A percentile compares a stretch with the other conserved stretches of the same genome.
These are phyloP conservation scores for Megalopta genalis DNA, from an alignment of 1,140 invertebrate species.

Conservation along the genomic window DNA sequence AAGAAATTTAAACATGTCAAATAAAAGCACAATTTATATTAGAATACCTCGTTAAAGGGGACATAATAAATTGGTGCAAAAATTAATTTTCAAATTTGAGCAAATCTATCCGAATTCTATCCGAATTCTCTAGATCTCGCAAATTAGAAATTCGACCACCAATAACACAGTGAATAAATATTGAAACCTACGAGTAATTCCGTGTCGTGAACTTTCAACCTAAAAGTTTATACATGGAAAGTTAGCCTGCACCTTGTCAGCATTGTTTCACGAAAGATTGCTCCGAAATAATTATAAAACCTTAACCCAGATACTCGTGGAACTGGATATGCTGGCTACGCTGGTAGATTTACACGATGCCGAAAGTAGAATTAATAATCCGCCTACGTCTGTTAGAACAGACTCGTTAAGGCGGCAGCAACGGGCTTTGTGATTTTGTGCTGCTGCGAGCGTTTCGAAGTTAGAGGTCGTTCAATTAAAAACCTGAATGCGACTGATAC, in stretches of 20 bases:
- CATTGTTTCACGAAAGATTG: background rate
- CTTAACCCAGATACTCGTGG: background rate
- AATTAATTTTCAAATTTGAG: no score
- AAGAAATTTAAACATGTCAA: no score
- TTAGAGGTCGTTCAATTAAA: constrained; percentile 3
- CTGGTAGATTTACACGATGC: constrained; percentile 1
- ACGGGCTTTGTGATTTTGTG: background rate
- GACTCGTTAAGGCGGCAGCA: background rate
- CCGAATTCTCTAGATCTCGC: no score
- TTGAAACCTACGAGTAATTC: background rate
- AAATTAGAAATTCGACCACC: no score
- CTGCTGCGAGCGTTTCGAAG: background rate
- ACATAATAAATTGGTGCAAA: no score
- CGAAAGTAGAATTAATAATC: background rate
- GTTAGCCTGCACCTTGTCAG: background rate
- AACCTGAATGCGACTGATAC: background rate
- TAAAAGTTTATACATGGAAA: background rate
- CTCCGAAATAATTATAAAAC: constrained; percentile 2
- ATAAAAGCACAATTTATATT: no score
- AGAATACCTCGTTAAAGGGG: no score
- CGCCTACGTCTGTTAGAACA: background rate
- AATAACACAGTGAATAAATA: no score
- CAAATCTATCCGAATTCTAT: no score
- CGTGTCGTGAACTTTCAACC: background rate
- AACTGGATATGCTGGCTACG: background rate